Evolutionary conservation across 1,140 invertebrate species (phyloP).

Genomic region (Caenorhabditis elegans): WBcel235 BX284602.5:5538501-5539000

Average conservation of each 20-base stretch:
- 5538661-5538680: too few species aligned
- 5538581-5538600: too few species aligned
- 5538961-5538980: background rate
- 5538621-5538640: too few species aligned
- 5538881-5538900: constrained; percentile 8
- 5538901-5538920: constrained; percentile 35
- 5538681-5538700: constrained; percentile 39
- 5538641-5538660: too few species aligned
- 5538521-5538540: constrained; percentile 43
- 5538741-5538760: constrained; percentile 39
- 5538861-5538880: background rate
- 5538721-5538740: constrained; percentile 47
- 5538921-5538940: constrained; percentile 39
- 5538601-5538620: too few species aligned
- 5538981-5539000: constrained; percentile 48
- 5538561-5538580: background rate
- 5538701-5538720: constrained; percentile 46
- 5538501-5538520: constrained; percentile 39
- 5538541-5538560: constrained; percentile 46
- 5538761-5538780: constrained; percentile 41
- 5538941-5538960: constrained; percentile 24
- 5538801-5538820: constrained; percentile 26
- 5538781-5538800: constrained; percentile 2
- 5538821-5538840: constrained; percentile 29
- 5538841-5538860: background rate